Evolutionary conservation across 1,140 invertebrate species (phyloP), one percentile per base, ranked within the genome.

Genomic region (Carposina sasakii): DNA sequence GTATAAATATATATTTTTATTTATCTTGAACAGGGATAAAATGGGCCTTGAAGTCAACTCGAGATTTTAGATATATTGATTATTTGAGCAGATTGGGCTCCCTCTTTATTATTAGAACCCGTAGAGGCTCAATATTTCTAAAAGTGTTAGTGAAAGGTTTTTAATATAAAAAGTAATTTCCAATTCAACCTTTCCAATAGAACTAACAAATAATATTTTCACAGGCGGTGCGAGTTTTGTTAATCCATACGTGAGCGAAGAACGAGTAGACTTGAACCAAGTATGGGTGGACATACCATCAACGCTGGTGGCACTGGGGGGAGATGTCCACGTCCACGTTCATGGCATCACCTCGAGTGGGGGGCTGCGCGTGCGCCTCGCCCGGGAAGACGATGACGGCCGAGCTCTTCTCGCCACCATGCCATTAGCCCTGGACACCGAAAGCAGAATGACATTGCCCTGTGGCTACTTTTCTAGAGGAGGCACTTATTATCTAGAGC

Each of bases 401-500:
- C 86, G 87, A 4, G 87, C 89, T 1, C 81, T 91, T 24, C 88
- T 90, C 15, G 90, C 90, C 22, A 89, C 90, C 57, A 85, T 92
- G 57, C 87, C 88, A n/a, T 81, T 89, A 33, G 78, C 86, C n/a
- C 68, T 88, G 12, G 82, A 85, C 52, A 47, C 83, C 3, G 81
- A 85, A 20, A 71, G 75, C 48, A 62, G 83, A 17, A 79, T 91
- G 52, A 88, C 87, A 8, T 77, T 92, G 49, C 90, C 91, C 2
- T 92, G 91, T 58, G 90, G 90, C 2, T 89, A 91, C 54, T 91
- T 92, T 68, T 87, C 89, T 19, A 86, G 88, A 59, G 91, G 90
- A 13, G 91, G 91, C 19, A 85, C 87, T 16, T 84, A 83, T 58
- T 81, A 83, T 43, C 43, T 83, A 31, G 75, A 78, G 59, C 58